Evolutionary conservation across 1,140 invertebrate species (phyloP).

Genomic region (Bombus picipes): DNA sequence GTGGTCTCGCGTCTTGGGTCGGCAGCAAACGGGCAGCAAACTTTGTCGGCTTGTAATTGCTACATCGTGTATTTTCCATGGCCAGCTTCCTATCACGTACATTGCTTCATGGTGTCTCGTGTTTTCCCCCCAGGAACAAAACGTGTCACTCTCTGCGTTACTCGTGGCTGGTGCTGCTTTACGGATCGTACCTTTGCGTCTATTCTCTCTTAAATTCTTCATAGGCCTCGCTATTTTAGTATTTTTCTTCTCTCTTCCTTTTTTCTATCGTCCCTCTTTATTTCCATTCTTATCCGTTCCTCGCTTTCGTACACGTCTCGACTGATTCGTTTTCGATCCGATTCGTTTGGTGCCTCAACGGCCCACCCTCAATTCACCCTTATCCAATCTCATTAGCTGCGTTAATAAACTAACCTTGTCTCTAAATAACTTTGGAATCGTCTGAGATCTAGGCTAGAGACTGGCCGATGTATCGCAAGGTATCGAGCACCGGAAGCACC

Average conservation of each 20-base stretch:
- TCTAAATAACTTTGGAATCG: constrained; percentile 61
- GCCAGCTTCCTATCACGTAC: background rate
- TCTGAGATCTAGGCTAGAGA: constrained; percentile 68
- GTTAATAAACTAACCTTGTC: constrained; percentile 26
- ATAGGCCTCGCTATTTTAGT: background rate
- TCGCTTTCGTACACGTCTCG: no score
- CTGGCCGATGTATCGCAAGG: constrained; percentile 53
- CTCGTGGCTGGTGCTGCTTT: background rate
- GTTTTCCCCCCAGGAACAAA: no score
- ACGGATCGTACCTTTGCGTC: no score
- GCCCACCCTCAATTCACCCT: background rate
- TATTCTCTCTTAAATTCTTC: background rate
- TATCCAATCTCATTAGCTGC: background rate
- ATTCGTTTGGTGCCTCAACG: no score
- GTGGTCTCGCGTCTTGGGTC: background rate
- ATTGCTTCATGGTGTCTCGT: no score
- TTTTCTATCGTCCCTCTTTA: background rate
- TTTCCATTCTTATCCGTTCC: no score
- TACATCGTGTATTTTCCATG: background rate
- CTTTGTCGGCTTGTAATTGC: background rate
- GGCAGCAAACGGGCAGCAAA: background rate
- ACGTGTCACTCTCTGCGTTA: no score
- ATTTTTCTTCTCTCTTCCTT: background rate
- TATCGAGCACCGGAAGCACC: constrained; percentile 22
- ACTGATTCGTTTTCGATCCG: no score